These are phyloP conservation scores for Luperina testacea DNA, from an alignment of 2,888 invertebrate genomes.

Conservation along the genomic window DNA sequence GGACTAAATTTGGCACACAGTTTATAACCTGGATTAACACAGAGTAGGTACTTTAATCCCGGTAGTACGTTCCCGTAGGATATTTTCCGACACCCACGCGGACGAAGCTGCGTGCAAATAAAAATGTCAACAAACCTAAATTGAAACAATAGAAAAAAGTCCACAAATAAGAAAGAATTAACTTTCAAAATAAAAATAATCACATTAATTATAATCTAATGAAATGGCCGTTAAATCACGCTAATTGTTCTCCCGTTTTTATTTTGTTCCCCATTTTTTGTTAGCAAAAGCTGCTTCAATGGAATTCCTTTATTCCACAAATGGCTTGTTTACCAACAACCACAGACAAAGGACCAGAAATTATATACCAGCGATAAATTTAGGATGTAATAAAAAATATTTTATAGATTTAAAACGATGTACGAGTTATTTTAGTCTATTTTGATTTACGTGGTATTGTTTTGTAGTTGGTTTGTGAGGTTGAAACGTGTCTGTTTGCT, in stretches of 20 bases:
- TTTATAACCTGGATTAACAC: not conserved
- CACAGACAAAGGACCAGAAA: slow-evolving; percentile 86
- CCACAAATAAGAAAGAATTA: slow-evolving; percentile 68
- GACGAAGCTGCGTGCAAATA: not conserved
- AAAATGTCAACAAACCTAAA: slow-evolving; percentile 24
- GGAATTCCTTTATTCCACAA: slow-evolving; percentile 89
- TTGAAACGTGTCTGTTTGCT: not conserved
- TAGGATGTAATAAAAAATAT: slow-evolving; percentile 65
- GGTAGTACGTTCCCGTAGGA: not conserved
- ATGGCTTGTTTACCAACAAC: slow-evolving; percentile 88
- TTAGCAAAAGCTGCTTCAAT: slow-evolving; percentile 80
- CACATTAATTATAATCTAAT: slow-evolving; percentile 87
- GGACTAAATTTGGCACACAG: not conserved
- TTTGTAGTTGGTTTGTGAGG: not conserved
- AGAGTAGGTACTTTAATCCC: not conserved
- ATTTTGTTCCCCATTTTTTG: slow-evolving; percentile 84
- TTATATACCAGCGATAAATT: slow-evolving; percentile 88
- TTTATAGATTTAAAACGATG: slow-evolving; percentile 62
- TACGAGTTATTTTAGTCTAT: slow-evolving; percentile 53
- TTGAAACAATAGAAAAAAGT: slow-evolving; percentile 58
- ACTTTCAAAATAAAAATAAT: slow-evolving; percentile 75
- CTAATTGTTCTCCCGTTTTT: slow-evolving; percentile 89
- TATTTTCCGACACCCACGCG: not conserved
- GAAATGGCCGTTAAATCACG: slow-evolving; percentile 89
- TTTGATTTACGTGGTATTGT: slow-evolving; percentile 27